A percentile compares a stretch with the other conserved stretches of the same genome.
Evolutionary conservation across 2,113 vertebrate species (phyloP).

Genomic region (pig (Sus scrofa)): DNA sequence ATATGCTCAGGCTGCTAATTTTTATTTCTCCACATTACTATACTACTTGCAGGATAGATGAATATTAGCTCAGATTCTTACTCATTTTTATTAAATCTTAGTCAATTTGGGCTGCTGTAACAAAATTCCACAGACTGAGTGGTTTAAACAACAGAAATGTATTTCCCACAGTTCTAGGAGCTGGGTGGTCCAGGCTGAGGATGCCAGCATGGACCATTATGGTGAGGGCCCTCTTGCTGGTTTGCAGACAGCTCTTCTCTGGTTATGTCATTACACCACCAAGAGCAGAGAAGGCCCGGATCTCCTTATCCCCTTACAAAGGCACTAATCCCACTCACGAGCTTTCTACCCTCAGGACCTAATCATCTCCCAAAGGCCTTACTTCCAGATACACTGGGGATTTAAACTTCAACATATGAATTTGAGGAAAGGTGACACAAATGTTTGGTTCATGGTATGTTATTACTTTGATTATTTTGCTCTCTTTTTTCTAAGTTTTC

Average conservation of each 20-base stretch:
- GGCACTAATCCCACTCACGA: background rate
- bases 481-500: background rate
- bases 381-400: background rate
- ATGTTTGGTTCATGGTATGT: background rate
- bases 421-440: background rate
- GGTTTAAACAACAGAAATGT: background rate
- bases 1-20: background rate
- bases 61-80: background rate
- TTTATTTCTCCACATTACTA: background rate
- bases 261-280: background rate
- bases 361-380: background rate
- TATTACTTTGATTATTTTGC: background rate
- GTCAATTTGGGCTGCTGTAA: background rate
- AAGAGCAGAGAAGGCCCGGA: background rate
- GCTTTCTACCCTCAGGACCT: background rate
- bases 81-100: background rate
- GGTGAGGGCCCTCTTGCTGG: background rate
- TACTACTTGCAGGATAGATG: background rate
- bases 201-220: background rate
- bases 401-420: background rate
- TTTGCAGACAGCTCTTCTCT: background rate
- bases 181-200: background rate
- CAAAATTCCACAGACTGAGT: background rate
- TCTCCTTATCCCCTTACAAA: background rate
- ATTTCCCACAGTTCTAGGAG: background rate